Evolutionary conservation across 2,797 vertebrate genomes (phyloP), one percentile per base, ranked within the genome.

Genomic region (Melanotaenia parkinsoni): DNA sequence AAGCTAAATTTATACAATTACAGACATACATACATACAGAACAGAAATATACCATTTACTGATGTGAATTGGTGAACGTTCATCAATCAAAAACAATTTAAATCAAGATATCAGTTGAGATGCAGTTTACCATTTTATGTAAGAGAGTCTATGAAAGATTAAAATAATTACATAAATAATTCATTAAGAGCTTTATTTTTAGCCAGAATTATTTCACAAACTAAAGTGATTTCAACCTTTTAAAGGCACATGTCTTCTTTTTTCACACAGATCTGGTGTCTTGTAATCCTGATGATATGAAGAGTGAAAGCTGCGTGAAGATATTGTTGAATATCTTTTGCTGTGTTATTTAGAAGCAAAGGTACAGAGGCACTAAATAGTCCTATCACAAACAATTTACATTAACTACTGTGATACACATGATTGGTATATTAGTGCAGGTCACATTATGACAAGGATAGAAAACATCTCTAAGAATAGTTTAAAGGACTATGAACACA

Each of bases 401-500:
- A 40, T 40, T 13, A 12, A 14, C 38, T 14, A 40, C 38, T 40
- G 38, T 40, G 11, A 12, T 40, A 40, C 3, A 35, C 33, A 35
- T 35, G 9, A 35, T 35, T 10, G 9, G 33, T 35, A 10, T 35
- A 14, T 40, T 40, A 13, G 38, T 40, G 11, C 11, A 26, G 33
- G 30, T 56, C 58, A 67, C 38, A 43, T 51, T 28, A 35, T 45
- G 45, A 73, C 22, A 28, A 56, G 28, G 38, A 56, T 14, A 2
- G 60, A 58, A 30, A 3, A 26, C 18, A n/a, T 65, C 37, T 66
- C 28, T 30, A 38, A 65, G 40, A 40, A 40, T 40, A 13, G 38
- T 40, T 40, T 4, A 11, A 40, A 40, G 10, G 38, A 40, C 38
- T 40, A 13, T 35, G 28, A 30, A 35, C 33, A 35, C 33, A 35